Evolutionary conservation across 2,888 invertebrate genomes (phyloP), one percentile per base, ranked within the genome.

Genomic region (Drosophila paramelanica): DNA sequence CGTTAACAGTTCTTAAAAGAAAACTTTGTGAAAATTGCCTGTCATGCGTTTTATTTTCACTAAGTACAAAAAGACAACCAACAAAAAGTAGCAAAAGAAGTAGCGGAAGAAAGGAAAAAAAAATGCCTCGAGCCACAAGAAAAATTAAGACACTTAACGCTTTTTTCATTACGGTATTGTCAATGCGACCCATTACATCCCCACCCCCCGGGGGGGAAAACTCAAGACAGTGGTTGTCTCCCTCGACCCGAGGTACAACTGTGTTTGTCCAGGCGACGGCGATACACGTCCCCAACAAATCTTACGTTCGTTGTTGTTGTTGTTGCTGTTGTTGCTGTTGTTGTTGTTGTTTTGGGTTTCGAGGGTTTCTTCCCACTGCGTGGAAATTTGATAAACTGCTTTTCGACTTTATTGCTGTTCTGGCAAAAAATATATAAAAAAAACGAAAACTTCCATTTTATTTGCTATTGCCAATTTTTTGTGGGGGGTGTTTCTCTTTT

Each of bases 341-440:
- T 49, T 57, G 13, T 55, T 50, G 25, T 47, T 56, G n/a, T 5
- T 36, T 62, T 31, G 45, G 47, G n/a, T 50, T 41, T 38, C 11
- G 43, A 23, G 2, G 20, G 41, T 38, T n/a, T 52, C 52, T 27
- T 23, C 43, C 14, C 52, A 25, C 25, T 69, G 78, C 68, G 72
- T 89, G 75, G 74, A 89, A 84, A 89, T 87, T 85, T 85, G 84
- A 85, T 85, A 89, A 89, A 85, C 84, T 89, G 88, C 85, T 84
- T 84, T 88, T 87, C 79, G 89, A 89, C 85, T 89, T 85, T 89
- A 89, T 89, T 89, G 89, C 84, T 84, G 74, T 68, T 87, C 73
- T 78, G 73, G 85, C 84, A 73, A 73, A 86, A 85, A 76, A 61
- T 46, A n/a, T 23, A 23, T 23, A 23, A 23, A 23, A 42, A 43